A percentile compares a stretch with the other conserved stretches of the same genome.
phyloP scores from a whole-genome alignment of 2,113 vertebrate genomes.

The Dipodomys ordii region DNA sequence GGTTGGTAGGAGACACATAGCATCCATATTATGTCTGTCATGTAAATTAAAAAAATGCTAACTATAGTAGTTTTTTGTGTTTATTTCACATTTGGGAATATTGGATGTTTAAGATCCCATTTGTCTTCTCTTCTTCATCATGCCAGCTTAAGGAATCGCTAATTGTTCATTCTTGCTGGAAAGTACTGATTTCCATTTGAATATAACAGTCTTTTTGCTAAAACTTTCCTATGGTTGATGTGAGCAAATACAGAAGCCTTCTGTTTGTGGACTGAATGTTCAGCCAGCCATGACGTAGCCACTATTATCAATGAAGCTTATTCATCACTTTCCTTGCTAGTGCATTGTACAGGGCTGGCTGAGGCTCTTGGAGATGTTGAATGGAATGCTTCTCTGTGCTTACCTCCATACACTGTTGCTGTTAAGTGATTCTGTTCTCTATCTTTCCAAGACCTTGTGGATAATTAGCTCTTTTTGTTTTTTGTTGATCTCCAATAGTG shows the following conservation, averaged over 20 bases:
- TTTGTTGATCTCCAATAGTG: conserved; percentile 40
- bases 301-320: conserved; percentile 86
- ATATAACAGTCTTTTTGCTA: conserved; percentile 85
- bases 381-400: conserved; percentile 70
- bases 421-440: conserved; percentile 77
- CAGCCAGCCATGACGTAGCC: conserved; percentile 86
- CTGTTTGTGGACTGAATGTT: conserved; percentile 86
- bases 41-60: conserved; percentile 45
- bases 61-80: neutral
- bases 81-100: conserved; percentile 64
- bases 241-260: conserved; percentile 84
- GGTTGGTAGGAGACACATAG: neutral
- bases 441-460: conserved; percentile 76
- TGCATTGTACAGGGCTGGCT: conserved; percentile 61
- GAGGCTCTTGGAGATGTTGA: conserved; percentile 62
- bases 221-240: conserved; percentile 82
- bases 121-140: conserved; percentile 57
- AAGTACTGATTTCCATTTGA: conserved; percentile 90
- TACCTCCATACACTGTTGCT: conserved; percentile 62
- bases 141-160: conserved; percentile 78
- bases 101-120: conserved; percentile 62
- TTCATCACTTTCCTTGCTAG: conserved; percentile 80
- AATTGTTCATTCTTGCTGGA: conserved; percentile 82
- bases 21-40: neutral
- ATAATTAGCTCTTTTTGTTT: conserved; percentile 72